A percentile compares a stretch with the other conserved stretches of the same genome.
Evolutionary conservation across 2,113 vertebrate species (phyloP).

Genomic region (Chauna torquata): DNA sequence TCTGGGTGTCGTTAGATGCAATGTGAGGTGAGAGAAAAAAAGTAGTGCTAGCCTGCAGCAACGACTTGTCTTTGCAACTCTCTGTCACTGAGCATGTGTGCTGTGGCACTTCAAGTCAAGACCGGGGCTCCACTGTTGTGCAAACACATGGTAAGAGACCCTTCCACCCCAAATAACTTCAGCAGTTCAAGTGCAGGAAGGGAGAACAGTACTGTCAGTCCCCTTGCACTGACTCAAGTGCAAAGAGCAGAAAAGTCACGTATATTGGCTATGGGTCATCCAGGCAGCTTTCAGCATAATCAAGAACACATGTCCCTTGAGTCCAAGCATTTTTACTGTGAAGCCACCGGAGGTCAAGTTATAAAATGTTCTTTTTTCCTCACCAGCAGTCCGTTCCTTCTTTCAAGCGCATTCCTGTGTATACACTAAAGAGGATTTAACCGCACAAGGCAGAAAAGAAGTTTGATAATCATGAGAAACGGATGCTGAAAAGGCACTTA

Average conservation of each 20-base stretch:
- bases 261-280: not conserved
- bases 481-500: not conserved
- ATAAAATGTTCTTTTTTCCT: not conserved
- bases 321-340: not conserved
- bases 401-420: not conserved
- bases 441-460: not conserved
- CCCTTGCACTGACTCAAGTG: not conserved
- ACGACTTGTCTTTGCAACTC: not conserved
- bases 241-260: not conserved
- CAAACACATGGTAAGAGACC: not conserved
- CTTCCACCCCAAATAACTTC: not conserved
- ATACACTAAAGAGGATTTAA: not conserved
- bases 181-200: not conserved
- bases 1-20: not conserved
- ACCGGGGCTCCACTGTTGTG: not conserved
- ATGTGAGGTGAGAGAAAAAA: not conserved
- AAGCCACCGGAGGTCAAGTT: not conserved
- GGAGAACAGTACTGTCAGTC: fast-evolving
- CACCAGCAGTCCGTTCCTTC: not conserved
- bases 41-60: no score
- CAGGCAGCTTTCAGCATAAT: not conserved
- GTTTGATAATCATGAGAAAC: not conserved
- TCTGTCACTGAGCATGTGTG: not conserved
- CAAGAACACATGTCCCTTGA: not conserved
- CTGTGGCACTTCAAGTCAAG: not conserved